Evolutionary conservation across 1,140 invertebrate genomes (phyloP), one percentile per base, ranked within the genome.

Genomic region (Drosophila carrolli): DNA sequence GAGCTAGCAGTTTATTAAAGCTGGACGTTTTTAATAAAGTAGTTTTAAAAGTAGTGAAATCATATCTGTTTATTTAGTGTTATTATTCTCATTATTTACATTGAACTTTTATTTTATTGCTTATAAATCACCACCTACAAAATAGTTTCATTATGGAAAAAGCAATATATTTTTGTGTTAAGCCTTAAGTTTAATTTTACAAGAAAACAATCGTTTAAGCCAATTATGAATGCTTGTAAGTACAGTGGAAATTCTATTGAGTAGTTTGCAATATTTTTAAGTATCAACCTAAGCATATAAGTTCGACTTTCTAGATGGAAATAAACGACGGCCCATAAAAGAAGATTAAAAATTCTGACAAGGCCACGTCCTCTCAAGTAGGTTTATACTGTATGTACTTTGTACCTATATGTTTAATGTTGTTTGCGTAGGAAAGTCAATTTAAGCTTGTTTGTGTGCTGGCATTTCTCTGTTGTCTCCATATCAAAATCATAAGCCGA

Each of bases 401-500:
- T 55, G 46, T 46, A 35, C 44, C 40, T 38, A 43, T 72, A 51
- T 57, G 46, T 75, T 46, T 53, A 65, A 68, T 68, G 44, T 51
- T 68, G 51, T 56, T 59, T 76, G 50, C 73, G 57, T 60, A 65
- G 41, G 37, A 75, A 75, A 56, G 47, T 40, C 47, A 75, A 67
- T 75, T 75, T 75, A 75, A 75, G 73, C 73, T 58, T 75, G 60
- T 75, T 67, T 65, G 63, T 75, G 60, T 75, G 41, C 40, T 46
- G 67, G 35, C 38, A 74, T 71, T 50, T 41, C 60, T 27, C 35
- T 47, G 50, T 55, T 73, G 57, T 73, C 48, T 53, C 68, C 72
- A 75, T 75, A 75, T 75, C 73, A 75, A 43, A 53, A 75, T 58
- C 72, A 41, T 75, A 75, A 75, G 72, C 73, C 72, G 73, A 75